Conservation (phyloP, 2,888 invertebrate genomes). For the Tinea pellionella region DNA sequence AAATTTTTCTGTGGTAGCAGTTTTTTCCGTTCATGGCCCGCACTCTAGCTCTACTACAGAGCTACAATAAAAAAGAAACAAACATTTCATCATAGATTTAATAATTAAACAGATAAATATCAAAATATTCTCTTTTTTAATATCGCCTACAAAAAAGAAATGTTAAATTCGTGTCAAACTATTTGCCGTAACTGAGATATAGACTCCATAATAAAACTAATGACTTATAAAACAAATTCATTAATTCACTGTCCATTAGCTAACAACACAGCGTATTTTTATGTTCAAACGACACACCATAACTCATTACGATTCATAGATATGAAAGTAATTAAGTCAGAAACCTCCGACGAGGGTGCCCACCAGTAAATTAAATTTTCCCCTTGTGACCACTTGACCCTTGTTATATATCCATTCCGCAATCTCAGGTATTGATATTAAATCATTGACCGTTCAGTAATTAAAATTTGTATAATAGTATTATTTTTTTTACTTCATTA, state of each 20-base stretch:
- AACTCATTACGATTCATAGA: slow-evolving; percentile 29
- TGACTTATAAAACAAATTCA: neutral
- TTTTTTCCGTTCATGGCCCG: too few species aligned
- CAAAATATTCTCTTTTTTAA: too few species aligned
- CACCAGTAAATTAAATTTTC: slow-evolving; percentile 46
- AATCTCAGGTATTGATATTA: slow-evolving; percentile 28
- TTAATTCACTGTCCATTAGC: neutral
- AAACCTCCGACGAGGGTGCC: slow-evolving; percentile 26
- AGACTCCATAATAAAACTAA: too few species aligned
- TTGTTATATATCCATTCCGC: slow-evolving; percentile 31
- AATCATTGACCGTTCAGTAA: neutral
- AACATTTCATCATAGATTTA: too few species aligned
- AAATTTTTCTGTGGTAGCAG: too few species aligned
- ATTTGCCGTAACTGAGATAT: too few species aligned
- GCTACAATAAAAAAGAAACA: too few species aligned
- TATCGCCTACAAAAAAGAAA: too few species aligned
- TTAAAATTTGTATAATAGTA: neutral
- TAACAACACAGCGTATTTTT: slow-evolving; percentile 2
- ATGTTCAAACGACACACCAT: neutral
- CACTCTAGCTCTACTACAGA: too few species aligned
- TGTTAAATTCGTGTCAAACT: too few species aligned
- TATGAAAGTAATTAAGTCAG: slow-evolving; percentile 43
- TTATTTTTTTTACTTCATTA: too few species aligned
- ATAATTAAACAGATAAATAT: too few species aligned
- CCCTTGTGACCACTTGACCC: slow-evolving; percentile 45